Evolutionary conservation across 1,140 invertebrate species (phyloP).

Genomic region (Drosophila grimshawi): DNA sequence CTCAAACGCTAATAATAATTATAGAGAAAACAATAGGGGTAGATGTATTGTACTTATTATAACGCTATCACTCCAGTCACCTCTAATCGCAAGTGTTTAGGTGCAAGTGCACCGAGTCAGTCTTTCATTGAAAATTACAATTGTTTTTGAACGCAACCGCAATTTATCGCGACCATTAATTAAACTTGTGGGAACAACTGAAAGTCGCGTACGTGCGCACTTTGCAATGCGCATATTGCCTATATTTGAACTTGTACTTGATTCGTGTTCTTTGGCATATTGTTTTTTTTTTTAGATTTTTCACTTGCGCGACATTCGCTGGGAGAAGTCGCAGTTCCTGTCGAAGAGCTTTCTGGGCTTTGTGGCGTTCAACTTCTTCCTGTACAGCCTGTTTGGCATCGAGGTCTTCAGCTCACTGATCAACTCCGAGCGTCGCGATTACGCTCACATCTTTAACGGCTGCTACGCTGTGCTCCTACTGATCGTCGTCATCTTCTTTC

Average conservation of each 20-base stretch:
- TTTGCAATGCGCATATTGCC: slow-evolving; percentile 9
- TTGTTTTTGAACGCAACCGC: slow-evolving; percentile 35
- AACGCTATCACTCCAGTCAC: not conserved
- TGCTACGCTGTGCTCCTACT: slow-evolving; percentile 96
- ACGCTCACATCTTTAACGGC: slow-evolving; percentile 93
- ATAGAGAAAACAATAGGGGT: not conserved
- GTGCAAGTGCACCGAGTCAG: slow-evolving; percentile 18
- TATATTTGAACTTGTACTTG: slow-evolving; percentile 15
- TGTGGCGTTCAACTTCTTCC: slow-evolving; percentile 94
- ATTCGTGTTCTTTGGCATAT: slow-evolving; percentile 1
- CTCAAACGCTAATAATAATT: not conserved
- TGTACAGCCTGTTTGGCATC: slow-evolving; percentile 93
- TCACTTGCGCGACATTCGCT: slow-evolving; percentile 94
- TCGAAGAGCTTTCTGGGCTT: slow-evolving; percentile 97
- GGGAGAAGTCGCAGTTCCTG: slow-evolving; percentile 94
- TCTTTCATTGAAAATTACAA: slow-evolving; percentile 14
- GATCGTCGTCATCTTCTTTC: slow-evolving; percentile 96
- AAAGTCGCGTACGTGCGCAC: slow-evolving; percentile 41
- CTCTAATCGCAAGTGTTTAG: slow-evolving; percentile 9
- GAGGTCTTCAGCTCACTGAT: slow-evolving; percentile 87
- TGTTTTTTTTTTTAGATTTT: slow-evolving; percentile 88
- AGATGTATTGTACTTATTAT: too few relatives aligned
- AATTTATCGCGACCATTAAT: slow-evolving; percentile 50
- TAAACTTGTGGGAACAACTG: slow-evolving; percentile 26
- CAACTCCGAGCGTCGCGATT: slow-evolving; percentile 70